phyloP scores from a whole-genome alignment of 2,797 vertebrate genomes.

The Parauchenoglanis punctatus region DNA sequence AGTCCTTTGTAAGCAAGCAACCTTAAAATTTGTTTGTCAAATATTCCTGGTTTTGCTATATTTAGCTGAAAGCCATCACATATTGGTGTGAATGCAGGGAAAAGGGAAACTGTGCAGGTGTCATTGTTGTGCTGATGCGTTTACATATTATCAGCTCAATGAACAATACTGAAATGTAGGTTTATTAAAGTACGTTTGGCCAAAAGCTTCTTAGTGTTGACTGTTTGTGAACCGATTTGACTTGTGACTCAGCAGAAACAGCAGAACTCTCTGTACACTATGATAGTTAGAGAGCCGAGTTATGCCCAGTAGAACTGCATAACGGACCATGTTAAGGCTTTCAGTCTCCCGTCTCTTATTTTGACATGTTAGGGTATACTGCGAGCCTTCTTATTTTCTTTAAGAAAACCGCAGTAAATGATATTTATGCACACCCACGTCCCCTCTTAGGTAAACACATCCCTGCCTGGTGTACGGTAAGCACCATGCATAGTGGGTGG shows the following conservation, averaged over 20 bases:
- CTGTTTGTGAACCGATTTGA: not conserved
- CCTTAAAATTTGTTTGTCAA: not conserved
- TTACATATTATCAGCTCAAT: not conserved
- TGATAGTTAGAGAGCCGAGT: not conserved
- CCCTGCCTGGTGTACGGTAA: constrained; percentile 19
- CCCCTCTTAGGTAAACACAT: constrained; percentile 43
- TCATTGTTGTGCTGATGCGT: no score
- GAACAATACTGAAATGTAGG: not conserved
- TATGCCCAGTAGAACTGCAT: not conserved
- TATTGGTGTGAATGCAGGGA: not conserved
- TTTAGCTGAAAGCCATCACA: not conserved
- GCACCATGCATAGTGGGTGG: constrained; percentile 35
- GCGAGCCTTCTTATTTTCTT: constrained; percentile 42
- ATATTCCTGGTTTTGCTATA: not conserved
- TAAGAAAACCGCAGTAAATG: constrained; percentile 46
- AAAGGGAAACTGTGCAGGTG: not conserved
- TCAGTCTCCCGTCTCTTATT: constrained; percentile 37
- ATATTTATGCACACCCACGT: constrained; percentile 37
- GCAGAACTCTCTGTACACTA: not conserved
- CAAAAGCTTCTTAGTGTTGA: not conserved
- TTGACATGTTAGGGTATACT: constrained; percentile 38
- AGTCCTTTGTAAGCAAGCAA: not conserved
- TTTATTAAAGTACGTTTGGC: not conserved
- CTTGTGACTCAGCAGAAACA: not conserved
- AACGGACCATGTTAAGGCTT: constrained; percentile 23